Evolutionary conservation across 2,888 invertebrate genomes (phyloP), one percentile per base, ranked within the genome.

Genomic region (Acronicta leporina): DNA sequence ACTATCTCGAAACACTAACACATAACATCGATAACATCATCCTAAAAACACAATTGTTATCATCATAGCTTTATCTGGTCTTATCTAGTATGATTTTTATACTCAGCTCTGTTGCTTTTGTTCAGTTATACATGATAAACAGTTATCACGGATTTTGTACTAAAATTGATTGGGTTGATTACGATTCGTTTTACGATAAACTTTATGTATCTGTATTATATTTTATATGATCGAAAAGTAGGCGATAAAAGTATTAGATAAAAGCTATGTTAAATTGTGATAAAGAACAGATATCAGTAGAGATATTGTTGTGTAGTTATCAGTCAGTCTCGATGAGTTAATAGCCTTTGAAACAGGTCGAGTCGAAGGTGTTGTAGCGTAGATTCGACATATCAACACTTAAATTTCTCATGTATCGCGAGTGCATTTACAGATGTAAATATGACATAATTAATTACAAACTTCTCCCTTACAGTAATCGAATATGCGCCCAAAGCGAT

Each of bases 141-240:
- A 80, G 76, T 83, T 89, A 91, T 90, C 89, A 71, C 66, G 85
- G 89, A 89, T 89, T 87, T 87, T 81, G 81, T 81, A 82, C 80
- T 81, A 81, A 87, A 88, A 89, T 91, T 90, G 90, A 92, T 91
- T 91, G 88, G 84, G 61, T 76, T 84, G 89, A 90, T 91, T 89
- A 88, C 77, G 75, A 64, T 62, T 80, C 80, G 84, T 81, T 78
- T 77, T 56, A 46, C 71, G 85, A 86, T 86, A 86, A 83, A 80
- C 75, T 76, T 54, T 63, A 51, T 60, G 68, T 84, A 84, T 81
- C 79, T 77, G 79, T 80, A 78, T 87, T 87, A 85, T 86, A 86
- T 73, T 87, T 85, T 82, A 83, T 84, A 80, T 81, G 87, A 85
- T 86, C 83, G 83, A 83, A 83, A 84, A 84, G 81, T 83, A 79